phyloP scores from a whole-genome alignment of 2,888 invertebrate species.

The Calephelis perditalis region DNA sequence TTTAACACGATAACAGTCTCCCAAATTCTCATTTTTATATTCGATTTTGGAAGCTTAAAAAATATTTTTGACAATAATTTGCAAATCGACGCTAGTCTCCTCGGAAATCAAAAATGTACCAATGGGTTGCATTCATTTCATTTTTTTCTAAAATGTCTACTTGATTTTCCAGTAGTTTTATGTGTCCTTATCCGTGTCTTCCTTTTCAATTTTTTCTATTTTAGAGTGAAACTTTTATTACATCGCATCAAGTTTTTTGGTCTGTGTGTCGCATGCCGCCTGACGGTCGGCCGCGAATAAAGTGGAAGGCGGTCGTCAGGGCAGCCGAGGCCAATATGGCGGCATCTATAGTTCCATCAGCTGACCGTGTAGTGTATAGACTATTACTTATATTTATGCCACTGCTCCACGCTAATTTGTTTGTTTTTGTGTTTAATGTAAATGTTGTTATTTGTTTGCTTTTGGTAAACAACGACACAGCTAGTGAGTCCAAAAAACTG shows the following conservation, averaged over 20 bases:
- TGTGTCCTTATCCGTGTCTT: too few relatives aligned
- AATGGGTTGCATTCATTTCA: too few relatives aligned
- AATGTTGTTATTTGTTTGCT: conserved; percentile 1
- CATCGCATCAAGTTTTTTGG: background rate
- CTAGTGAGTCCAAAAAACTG: background rate
- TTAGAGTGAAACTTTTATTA: too few relatives aligned
- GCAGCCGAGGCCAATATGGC: background rate
- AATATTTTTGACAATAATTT: too few relatives aligned
- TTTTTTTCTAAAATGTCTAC: too few relatives aligned
- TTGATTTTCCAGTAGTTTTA: too few relatives aligned
- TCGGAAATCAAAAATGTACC: too few relatives aligned
- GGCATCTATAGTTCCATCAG: conserved; percentile 2
- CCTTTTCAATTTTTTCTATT: too few relatives aligned
- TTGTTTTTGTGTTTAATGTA: background rate
- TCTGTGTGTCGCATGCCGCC: background rate
- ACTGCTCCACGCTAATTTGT: background rate
- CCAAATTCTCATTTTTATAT: too few relatives aligned
- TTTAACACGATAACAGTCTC: too few relatives aligned
- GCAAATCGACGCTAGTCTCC: too few relatives aligned
- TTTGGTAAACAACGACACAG: conserved; percentile 5
- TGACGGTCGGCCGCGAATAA: background rate
- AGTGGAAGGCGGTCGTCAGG: background rate
- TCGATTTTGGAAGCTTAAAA: too few relatives aligned
- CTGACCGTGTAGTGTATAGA: conserved; percentile 1
- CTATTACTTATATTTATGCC: background rate